Conservation (phyloP, 2,113 vertebrate species). For the Syngnathus scovelli region DNA sequence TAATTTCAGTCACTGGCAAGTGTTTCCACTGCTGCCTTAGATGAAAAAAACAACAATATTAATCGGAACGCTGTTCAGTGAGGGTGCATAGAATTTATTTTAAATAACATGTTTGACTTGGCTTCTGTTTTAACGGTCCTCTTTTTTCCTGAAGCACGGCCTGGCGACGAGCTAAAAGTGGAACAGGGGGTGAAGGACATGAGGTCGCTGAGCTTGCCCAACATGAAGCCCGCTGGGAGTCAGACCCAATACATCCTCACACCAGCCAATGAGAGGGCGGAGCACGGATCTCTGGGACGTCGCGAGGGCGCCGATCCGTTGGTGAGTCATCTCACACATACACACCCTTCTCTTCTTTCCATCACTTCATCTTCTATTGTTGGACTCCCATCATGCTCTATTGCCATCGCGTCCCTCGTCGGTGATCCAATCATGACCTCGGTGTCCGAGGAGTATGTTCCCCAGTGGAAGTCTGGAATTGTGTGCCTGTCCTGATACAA, state of each 20-base stretch:
- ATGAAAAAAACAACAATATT: no score
- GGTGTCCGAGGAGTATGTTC: constrained; percentile 18
- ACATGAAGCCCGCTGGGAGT: constrained; percentile 68
- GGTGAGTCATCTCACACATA: constrained; percentile 68
- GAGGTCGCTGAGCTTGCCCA: constrained; percentile 80
- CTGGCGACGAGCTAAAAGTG: constrained; percentile 84
- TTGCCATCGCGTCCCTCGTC: constrained; percentile 1
- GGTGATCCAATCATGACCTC: constrained; percentile 28
- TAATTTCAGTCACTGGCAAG: no score
- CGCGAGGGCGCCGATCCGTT: constrained; percentile 74
- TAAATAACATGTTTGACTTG: no score
- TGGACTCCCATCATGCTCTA: constrained; percentile 18
- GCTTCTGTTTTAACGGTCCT: background rate
- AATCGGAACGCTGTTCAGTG: no score
- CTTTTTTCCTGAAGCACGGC: constrained; percentile 70
- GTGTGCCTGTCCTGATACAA: background rate
- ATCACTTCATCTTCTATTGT: constrained; percentile 23
- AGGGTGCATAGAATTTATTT: no score
- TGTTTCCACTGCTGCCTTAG: no score
- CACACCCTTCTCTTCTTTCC: constrained; percentile 4
- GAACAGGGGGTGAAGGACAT: constrained; percentile 81
- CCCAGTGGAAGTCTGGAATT: constrained; percentile 13
- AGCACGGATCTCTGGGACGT: constrained; percentile 65
- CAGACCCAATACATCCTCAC: constrained; percentile 63
- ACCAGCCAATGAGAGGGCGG: constrained; percentile 61